Conservation (phyloP, 2,888 invertebrate genomes). For the Silvanus unidentatus region DNA sequence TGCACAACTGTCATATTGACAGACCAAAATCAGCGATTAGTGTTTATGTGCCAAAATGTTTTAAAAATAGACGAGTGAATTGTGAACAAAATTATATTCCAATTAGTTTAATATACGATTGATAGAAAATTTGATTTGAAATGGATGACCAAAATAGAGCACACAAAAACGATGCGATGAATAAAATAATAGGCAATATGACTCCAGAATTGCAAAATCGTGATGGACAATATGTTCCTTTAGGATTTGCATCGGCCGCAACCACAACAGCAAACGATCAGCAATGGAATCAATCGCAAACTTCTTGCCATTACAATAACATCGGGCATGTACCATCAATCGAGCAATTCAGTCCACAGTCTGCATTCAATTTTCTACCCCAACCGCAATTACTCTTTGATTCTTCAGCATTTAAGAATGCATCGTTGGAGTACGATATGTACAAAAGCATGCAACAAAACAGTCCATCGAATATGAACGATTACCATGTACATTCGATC, state of each 20-base stretch:
- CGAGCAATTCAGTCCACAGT: conserved; percentile 15
- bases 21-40: too few species aligned
- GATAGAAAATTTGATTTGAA: neutral
- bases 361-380: conserved; percentile 26
- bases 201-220: conserved; percentile 53
- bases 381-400: conserved; percentile 24
- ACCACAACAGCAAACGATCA: conserved; percentile 24
- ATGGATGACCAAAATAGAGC: conserved; percentile 40
- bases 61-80: too few species aligned
- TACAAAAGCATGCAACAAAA: conserved; percentile 28
- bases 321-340: conserved; percentile 7
- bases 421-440: conserved; percentile 24
- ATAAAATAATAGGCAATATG: conserved; percentile 57
- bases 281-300: conserved; percentile 30
- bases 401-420: conserved; percentile 23
- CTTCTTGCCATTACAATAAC: conserved; percentile 25
- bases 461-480: conserved; percentile 14
- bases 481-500: conserved; percentile 10
- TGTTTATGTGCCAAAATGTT: too few species aligned
- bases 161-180: conserved; percentile 43
- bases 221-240: conserved; percentile 54
- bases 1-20: too few species aligned
- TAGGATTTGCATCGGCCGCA: conserved; percentile 46
- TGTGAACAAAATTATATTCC: too few species aligned
- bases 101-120: too few species aligned